Evolutionary conservation across 2,797 vertebrate genomes (phyloP).

Genomic region (Austrolebias charrua): DNA sequence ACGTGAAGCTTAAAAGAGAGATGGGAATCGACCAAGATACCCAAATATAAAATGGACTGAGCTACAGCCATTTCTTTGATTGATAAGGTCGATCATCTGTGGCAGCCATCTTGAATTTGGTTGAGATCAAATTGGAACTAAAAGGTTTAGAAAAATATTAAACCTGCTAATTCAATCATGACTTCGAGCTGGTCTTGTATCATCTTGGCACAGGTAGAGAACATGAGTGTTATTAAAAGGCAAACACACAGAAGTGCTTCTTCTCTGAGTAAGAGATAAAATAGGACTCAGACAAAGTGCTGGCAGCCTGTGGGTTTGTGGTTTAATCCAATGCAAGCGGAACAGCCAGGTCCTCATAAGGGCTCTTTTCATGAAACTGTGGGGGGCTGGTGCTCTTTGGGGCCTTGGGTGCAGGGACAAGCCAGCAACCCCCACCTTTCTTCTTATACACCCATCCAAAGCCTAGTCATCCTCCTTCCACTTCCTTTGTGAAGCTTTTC

Average conservation of each 20-base stretch:
- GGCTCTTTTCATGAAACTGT: constrained; percentile 75
- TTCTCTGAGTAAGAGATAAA: constrained; percentile 57
- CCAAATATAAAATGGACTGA: too few relatives aligned
- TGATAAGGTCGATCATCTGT: too few relatives aligned
- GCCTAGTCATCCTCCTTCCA: constrained; percentile 73
- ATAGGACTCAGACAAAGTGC: constrained; percentile 55
- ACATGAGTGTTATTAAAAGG: too few relatives aligned
- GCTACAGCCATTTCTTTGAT: too few relatives aligned
- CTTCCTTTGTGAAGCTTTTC: constrained; percentile 78
- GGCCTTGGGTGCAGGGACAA: constrained; percentile 64
- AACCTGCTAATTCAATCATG: not conserved
- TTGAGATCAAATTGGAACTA: too few relatives aligned
- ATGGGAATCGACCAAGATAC: too few relatives aligned
- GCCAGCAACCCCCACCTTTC: constrained; percentile 30
- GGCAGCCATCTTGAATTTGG: too few relatives aligned
- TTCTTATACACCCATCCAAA: constrained; percentile 48
- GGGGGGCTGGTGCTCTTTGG: constrained; percentile 65
- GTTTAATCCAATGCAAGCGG: constrained; percentile 74
- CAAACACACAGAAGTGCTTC: constrained; percentile 9
- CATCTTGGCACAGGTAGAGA: not conserved
- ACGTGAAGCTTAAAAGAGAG: too few relatives aligned
- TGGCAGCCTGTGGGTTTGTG: constrained; percentile 65
- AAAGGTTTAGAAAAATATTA: too few relatives aligned
- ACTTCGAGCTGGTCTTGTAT: too few relatives aligned
- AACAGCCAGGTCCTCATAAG: constrained; percentile 80